Base-by-base conservation (phyloP, 2,113 vertebrate genomes). In the Pelvicachromis taeniatus region DNA sequence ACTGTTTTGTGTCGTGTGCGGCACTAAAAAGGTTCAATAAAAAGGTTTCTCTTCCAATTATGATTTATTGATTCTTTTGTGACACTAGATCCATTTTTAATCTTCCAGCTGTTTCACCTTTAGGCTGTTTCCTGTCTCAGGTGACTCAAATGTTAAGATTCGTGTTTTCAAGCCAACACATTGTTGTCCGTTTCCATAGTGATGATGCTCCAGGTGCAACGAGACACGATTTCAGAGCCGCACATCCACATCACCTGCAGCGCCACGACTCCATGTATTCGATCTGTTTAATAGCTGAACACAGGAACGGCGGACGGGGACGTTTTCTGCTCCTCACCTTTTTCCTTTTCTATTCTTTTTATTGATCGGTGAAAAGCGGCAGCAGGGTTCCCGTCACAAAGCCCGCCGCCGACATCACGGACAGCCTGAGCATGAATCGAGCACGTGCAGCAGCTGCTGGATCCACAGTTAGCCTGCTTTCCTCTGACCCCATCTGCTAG, bases 151-250 rank as follows among this genome's bases (percentile, higher is more conserved):
- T 35, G 8, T 82, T 48, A 5, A 21, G 9, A 10, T 42, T 82
- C 1, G 12, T 7, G 19, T 4, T 73, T 54, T 7, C 12, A 14
- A 45, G 65, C 65, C 80, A 68, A 80, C 38, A 0, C 55, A 0
- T 55, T 87, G 86, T 84, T 81, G 82, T 77, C 35, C 1, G 81
- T 87, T 87, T 80, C 86, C 81, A 77, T 2, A 52, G 86, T 17
- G 63, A 80, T 59, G 11, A 12, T 2, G 26, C 81, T 38, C 23
- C 81, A 29, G 85, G 85, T 70, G 78, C n/a, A 78, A 45, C 29
- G 19, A 73, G 52, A 2, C 29, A 1, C n/a, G 4, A 21, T 77
- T 16, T 26, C 23, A 4, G 52, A 50, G 52, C 10, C 12, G 45
- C 42, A 4, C 73, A 35, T 59, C 73, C 73, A 42, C 73, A 42